Base-by-base conservation (phyloP, 2,888 invertebrate species). In the Sminthurinus aureus region DNA sequence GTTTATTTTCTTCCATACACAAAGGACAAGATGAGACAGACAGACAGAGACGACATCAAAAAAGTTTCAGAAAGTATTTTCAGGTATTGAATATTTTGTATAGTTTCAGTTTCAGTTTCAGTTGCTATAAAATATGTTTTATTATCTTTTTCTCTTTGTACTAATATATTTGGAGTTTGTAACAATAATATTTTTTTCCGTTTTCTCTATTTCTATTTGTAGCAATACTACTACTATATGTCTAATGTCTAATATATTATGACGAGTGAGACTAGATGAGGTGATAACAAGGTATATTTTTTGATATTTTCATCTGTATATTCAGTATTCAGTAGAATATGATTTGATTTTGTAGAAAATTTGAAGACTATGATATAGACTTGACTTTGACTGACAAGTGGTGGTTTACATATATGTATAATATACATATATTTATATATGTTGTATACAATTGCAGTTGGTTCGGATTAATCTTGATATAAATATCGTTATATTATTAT, bases 311-410 rank as follows among this genome's bases (percentile, higher is more conserved):
- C 38, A 38, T 38, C 38, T 6, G 38, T 38, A 4, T 38, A 4
- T 38, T 38, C 38, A 38, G 38, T 38, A 38, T n/a, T n/a, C n/a
- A n/a, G n/a, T n/a, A n/a, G n/a, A n/a, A n/a, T 38, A 38, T 38
- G 2, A 58, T 15, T 58, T 58, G 58, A 6, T 58, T 58, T 58
- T 58, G 38, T 38, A 38, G 38, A 38, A 38, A 38, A 38, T 58
- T 9, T 58, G 58, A 58, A 9, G 9, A 58, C 58, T 58, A 58
- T 58, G 58, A 9, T 38, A 38, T 38, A 4, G 38, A 38, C 38
- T 38, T 38, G 38, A 38, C 38, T 38, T 58, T 69, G 69, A 69
- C 69, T 69, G 69, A 69, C 69, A 58, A 58, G 58, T 58, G 58
- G 58, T 58, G n/a, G n/a, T 15, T 69, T 2, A 20, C n/a, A 12